Evolutionary conservation across 2,113 vertebrate genomes (phyloP).

Genomic region (Leptobrachium ailaonicum): DNA sequence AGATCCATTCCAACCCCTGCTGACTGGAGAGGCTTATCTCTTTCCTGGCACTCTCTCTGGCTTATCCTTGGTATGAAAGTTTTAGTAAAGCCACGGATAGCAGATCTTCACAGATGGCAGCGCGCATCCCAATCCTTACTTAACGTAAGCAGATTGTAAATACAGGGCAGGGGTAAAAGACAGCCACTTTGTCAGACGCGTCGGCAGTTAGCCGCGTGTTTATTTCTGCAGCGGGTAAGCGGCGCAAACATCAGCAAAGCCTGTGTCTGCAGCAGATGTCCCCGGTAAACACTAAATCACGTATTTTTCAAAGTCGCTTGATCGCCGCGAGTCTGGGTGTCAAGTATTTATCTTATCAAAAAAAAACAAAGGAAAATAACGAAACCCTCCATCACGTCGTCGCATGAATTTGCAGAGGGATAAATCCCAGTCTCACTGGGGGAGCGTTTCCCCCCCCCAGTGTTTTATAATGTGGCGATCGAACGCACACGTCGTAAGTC

Average conservation of each 20-base stretch:
- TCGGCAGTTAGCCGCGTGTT: not conserved
- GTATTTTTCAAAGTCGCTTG: conserved; percentile 1
- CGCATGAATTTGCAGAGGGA: not conserved
- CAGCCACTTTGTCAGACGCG: conserved; percentile 39
- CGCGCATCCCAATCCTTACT: conserved; percentile 32
- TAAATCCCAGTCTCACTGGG: not conserved
- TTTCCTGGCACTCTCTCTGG: not conserved
- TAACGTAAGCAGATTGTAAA: conserved; percentile 48
- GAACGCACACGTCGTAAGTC: too few relatives aligned
- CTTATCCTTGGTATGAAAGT: conserved; percentile 22
- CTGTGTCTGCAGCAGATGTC: conserved; percentile 21
- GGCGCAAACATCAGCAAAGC: not conserved
- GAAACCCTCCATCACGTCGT: not conserved
- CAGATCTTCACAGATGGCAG: conserved; percentile 38
- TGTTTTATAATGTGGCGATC: too few relatives aligned
- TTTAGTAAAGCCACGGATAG: conserved; percentile 4
- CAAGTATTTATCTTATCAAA: conserved; percentile 37
- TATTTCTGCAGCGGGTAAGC: conserved; percentile 26
- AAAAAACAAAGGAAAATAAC: not conserved
- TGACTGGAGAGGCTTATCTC: not conserved
- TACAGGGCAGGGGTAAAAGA: conserved; percentile 38
- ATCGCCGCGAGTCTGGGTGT: conserved; percentile 14
- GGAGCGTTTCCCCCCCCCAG: too few relatives aligned
- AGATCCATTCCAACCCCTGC: not conserved
- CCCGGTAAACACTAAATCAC: conserved; percentile 18